A percentile compares a stretch with the other conserved stretches of the same genome.
phyloP scores from a whole-genome alignment of 2,113 vertebrate species.

The Carassius auratus region DNA sequence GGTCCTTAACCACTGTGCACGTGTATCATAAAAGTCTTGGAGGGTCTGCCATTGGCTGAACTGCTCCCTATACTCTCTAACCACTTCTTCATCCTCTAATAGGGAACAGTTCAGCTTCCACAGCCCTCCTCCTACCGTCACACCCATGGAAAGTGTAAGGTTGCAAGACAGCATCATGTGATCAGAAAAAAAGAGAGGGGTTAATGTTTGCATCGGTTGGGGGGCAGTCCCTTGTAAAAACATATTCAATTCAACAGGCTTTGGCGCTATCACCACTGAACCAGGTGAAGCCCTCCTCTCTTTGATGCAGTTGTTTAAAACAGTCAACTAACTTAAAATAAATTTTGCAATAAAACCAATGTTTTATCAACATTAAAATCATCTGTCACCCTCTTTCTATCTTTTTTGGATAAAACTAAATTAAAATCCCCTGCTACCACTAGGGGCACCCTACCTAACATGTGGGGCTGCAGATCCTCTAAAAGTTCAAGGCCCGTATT shows the following conservation, averaged over 20 bases:
- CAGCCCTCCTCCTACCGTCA: too few relatives aligned
- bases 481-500: neutral
- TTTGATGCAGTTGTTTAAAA: neutral
- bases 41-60: too few relatives aligned
- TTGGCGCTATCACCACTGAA: neutral
- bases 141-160: too few relatives aligned
- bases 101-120: too few relatives aligned
- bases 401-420: neutral
- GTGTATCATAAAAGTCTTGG: too few relatives aligned
- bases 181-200: too few relatives aligned
- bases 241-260: neutral
- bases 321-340: neutral
- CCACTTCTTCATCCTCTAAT: too few relatives aligned
- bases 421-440: slow-evolving; percentile 4
- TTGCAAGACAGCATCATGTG: too few relatives aligned
- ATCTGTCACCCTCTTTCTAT: neutral
- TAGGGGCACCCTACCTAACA: neutral
- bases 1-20: too few relatives aligned
- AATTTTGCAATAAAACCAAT: neutral
- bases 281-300: neutral
- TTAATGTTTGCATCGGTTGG: too few relatives aligned
- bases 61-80: too few relatives aligned
- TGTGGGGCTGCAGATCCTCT: neutral
- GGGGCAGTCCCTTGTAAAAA: neutral
- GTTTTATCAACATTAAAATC: neutral